A percentile compares a stretch with the other conserved stretches of the same genome.
Conservation (phyloP, 2,113 vertebrate genomes). For the Brachyhypopomus gauderio region DNA sequence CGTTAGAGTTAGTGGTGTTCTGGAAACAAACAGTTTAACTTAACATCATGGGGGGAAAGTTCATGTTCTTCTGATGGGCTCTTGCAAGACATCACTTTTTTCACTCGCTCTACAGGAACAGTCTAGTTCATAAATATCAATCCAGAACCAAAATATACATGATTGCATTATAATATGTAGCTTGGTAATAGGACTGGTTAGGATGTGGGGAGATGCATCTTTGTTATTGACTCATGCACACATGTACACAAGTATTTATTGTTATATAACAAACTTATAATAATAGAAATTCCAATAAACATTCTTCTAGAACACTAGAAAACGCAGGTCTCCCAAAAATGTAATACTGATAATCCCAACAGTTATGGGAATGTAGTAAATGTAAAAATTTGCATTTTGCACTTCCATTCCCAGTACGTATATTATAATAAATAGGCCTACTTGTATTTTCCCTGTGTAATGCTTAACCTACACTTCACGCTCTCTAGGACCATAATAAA, state of each 20-base stretch:
- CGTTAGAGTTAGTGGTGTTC: background rate
- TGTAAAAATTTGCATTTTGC: background rate
- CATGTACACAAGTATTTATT: no score
- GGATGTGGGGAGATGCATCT: background rate
- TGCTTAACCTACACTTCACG: no score
- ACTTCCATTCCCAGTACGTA: background rate
- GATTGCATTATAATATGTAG: background rate
- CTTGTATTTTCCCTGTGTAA: background rate
- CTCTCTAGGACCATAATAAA: no score
- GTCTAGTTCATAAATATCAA: background rate
- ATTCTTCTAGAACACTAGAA: no score
- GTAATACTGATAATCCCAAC: background rate
- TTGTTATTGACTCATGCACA: no score
- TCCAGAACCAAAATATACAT: background rate
- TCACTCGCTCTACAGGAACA: background rate
- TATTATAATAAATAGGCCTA: background rate
- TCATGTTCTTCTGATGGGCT: background rate
- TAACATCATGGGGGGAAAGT: background rate
- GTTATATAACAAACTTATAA: no score
- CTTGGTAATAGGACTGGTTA: background rate
- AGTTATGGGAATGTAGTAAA: background rate
- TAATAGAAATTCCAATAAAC: background rate
- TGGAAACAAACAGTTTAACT: constrained; percentile 44
- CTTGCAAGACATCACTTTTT: background rate
- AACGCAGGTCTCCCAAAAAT: no score